Conservation (phyloP, 2,113 vertebrate species). For the Microcebus ravelobensis region DNA sequence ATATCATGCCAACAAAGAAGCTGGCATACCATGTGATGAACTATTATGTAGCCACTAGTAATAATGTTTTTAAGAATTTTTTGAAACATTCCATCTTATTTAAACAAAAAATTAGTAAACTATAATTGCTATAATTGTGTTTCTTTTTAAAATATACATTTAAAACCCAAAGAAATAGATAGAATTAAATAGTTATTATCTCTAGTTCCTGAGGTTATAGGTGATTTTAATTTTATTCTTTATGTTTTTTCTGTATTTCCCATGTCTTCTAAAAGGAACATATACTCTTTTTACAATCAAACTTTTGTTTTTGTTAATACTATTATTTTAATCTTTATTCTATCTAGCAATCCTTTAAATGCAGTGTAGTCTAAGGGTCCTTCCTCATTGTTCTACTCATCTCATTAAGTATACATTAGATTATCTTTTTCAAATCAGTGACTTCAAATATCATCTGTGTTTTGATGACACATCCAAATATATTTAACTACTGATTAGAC, state of each 20-base stretch:
- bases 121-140: not conserved
- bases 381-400: not conserved
- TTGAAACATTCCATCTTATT: not conserved
- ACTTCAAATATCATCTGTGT: not conserved
- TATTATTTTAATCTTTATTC: not conserved
- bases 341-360: not conserved
- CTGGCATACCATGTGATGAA: no score
- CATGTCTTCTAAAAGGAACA: not conserved
- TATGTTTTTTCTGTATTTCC: not conserved
- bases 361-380: not conserved
- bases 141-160: not conserved
- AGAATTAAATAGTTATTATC: not conserved
- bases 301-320: not conserved
- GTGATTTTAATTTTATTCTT: not conserved
- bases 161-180: not conserved
- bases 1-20: not conserved
- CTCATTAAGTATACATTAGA: not conserved
- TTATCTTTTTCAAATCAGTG: not conserved
- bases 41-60: not conserved
- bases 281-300: not conserved
- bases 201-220: not conserved
- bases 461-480: not conserved
- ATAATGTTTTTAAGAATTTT: conserved; percentile 5
- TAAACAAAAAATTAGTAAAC: not conserved
- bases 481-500: not conserved